Evolutionary conservation across 1,140 invertebrate species (phyloP), one percentile per base, ranked within the genome.

Genomic region (Babylonia areolata): DNA sequence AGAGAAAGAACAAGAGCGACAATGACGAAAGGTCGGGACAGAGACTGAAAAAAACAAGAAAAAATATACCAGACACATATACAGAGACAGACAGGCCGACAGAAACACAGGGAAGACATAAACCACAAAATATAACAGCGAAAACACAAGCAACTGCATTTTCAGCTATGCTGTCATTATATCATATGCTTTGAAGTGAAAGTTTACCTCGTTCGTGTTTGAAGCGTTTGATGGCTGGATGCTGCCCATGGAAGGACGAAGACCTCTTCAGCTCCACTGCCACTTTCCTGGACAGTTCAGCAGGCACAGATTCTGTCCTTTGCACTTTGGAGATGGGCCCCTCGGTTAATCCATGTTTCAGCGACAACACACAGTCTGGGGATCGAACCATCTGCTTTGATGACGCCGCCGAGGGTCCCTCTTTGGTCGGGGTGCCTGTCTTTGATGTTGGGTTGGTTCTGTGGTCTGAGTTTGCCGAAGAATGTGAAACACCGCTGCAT

Each of bases 221-320:
- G 82, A 84, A 84, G 23, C 82, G 82, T 46, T 84, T 84, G 64
- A 58, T 46, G 28, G 58, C 69, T 28, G 82, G 64, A 17, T 23
- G 69, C 5, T 42, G 28, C 23, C 64, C 69, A 39, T 84, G 54
- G 69, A 69, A 84, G n/a, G 82, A 84, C 1, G 58, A 73, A 3
- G 82, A 84, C 31, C 82, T 23, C 28, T 84, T 84, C n/a, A 84
- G 58, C 37, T 84, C 33, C 37, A 84, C 64, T 9, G 20, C 46
- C 37, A 33, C 17, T 33, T 37, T 75, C 31, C 64, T 28, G 9
- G 58, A 39, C 39, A 40, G 39, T 35, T 46, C 82, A 5, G 82
- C 35, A 0, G 69, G 58, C 37, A 73, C 69, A 31, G 82, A 84
- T 20, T 73, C 64, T 31, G 40, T 73, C 64, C 82, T 84, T 20